Evolutionary conservation across 2,797 vertebrate species (phyloP), one percentile per base, ranked within the genome.

Genomic region (Bradypodion ventrale): DNA sequence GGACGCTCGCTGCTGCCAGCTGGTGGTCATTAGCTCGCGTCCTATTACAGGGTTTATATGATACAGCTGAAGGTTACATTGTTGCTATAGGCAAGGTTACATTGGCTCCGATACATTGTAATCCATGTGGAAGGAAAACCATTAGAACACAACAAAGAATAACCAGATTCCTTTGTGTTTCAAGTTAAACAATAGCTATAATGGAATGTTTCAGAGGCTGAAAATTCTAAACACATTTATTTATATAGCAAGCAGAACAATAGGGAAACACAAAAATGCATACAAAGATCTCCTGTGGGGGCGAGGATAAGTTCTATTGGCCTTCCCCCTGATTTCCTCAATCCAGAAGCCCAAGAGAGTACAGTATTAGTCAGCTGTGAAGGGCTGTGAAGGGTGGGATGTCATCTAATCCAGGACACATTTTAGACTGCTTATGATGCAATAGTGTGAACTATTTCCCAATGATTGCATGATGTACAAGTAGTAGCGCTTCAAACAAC

Each of bases 81-180:
- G n/a, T n/a, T n/a, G n/a, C n/a, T n/a, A n/a, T n/a, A n/a, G n/a
- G n/a, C n/a, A n/a, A n/a, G n/a, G n/a, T n/a, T n/a, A n/a, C n/a
- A n/a, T n/a, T n/a, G n/a, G n/a, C n/a, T n/a, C n/a, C n/a, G n/a
- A n/a, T n/a, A n/a, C n/a, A n/a, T n/a, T n/a, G n/a, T n/a, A n/a
- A n/a, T n/a, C n/a, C n/a, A n/a, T n/a, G n/a, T n/a, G n/a, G n/a
- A n/a, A n/a, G n/a, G n/a, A n/a, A n/a, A n/a, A n/a, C n/a, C n/a
- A n/a, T n/a, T n/a, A n/a, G n/a, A n/a, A n/a, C n/a, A n/a, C n/a
- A n/a, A n/a, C n/a, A n/a, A n/a, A n/a, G n/a, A 42, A 46, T 25
- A 32, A 0, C 77, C 85, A 89, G 84, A 65, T 44, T n/a, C 84
- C 77, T 74, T 69, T 83, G 66, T 87, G 76, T 75, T 1, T 69